Base-by-base conservation (phyloP, 2,797 vertebrate genomes). In the Tadarida brasiliensis region DNA sequence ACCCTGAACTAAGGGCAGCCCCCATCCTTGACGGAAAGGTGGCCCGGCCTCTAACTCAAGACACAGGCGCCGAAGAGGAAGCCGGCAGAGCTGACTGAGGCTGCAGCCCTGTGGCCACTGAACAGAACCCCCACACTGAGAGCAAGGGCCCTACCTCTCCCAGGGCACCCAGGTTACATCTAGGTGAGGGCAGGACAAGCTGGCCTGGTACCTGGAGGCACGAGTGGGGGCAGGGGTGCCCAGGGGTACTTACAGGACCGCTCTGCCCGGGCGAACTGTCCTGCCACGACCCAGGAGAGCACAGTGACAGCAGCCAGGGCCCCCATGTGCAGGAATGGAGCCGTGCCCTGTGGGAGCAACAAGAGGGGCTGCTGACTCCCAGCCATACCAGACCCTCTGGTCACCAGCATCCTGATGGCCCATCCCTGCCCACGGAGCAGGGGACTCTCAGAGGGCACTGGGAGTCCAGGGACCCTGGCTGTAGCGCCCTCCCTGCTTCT, bases 301-400 rank as follows among this genome's bases (percentile, higher is more conserved):
- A 98, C 98, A 0, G 99, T 99, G 97, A 99, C 87, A 0, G 98
- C 99, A 0, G 96, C 98, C 85, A 99, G 98, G 15, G 99, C 99
- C 61, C 99, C 99, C 22, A 99, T 98, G 92, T 99, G 99, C 98
- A 99, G 98, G 97, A 99, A 99, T 0, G 99, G 99, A 15, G 99
- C 99, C 14, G 99, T 99, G 95, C 99, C 99, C 99, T 99, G 54
- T 83, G 28, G 49, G 54, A 86, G 73, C 82, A 51, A 24, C 39
- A 73, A 51, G 35, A 80, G 77, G 85, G 35, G 19, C 77, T 7
- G 1, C 51, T 70, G 71, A 73, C 65, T 89, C 70, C 33, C 24
- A 80, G 82, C 30, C 7, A 0, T 44, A 78, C 33, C 68, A 82
- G 35, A 14, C 65, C 49, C 57, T 67, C 84, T 24, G 35, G 44